Conservation (phyloP, 2,888 invertebrate genomes). For the Disparrhopalites patrizii region DNA sequence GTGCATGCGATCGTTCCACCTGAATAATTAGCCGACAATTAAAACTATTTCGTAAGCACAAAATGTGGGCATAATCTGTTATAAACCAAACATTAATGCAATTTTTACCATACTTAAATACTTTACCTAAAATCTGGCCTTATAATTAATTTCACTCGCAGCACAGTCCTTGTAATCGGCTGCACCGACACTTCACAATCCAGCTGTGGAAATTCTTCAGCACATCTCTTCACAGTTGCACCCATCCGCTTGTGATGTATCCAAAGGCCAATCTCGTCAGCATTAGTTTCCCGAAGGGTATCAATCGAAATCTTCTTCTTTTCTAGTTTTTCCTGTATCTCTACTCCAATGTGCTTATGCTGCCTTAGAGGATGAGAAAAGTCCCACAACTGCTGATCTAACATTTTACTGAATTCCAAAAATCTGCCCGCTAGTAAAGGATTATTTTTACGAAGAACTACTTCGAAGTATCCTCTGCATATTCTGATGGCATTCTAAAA, state of each 20-base stretch:
- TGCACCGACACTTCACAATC: slow-evolving; percentile 80
- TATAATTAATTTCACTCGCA: slow-evolving; percentile 75
- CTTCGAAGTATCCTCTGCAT: slow-evolving; percentile 87
- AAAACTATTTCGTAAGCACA: neutral
- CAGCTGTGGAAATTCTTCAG: slow-evolving; percentile 77
- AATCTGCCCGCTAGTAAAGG: slow-evolving; percentile 82
- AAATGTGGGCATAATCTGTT: neutral
- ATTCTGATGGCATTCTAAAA: slow-evolving; percentile 82
- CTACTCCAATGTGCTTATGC: slow-evolving; percentile 70
- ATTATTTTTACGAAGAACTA: slow-evolving; percentile 83
- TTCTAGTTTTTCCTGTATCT: slow-evolving; percentile 77
- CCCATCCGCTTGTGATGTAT: slow-evolving; percentile 66
- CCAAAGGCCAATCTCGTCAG: slow-evolving; percentile 72
- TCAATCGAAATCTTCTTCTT: slow-evolving; percentile 67
- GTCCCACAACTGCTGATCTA: slow-evolving; percentile 88
- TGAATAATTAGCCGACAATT: no score
- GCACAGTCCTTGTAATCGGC: slow-evolving; percentile 90
- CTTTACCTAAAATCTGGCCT: slow-evolving; percentile 60
- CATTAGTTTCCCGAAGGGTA: slow-evolving; percentile 77
- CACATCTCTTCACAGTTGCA: slow-evolving; percentile 71
- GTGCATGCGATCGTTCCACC: slow-evolving; percentile 87
- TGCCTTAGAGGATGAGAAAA: slow-evolving; percentile 81
- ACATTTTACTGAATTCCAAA: slow-evolving; percentile 82
- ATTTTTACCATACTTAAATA: neutral
- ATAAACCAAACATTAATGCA: no score